These are phyloP conservation scores for Pteruthius melanotis DNA, from an alignment of 2,113 vertebrate species.

Conservation along the genomic window DNA sequence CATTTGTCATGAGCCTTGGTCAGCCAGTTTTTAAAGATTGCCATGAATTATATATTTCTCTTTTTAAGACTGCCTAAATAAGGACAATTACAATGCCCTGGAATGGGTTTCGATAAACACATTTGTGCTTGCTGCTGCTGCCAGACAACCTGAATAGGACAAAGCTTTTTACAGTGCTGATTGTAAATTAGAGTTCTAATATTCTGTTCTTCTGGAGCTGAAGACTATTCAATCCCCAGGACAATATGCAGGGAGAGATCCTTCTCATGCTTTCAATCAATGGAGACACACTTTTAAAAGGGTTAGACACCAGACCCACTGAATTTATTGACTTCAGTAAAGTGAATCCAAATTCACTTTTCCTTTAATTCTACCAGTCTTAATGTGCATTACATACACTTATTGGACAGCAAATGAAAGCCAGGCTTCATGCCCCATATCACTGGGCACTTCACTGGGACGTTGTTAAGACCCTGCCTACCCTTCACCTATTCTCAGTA, in stretches of 20 bases:
- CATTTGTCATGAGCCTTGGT: constrained; percentile 46
- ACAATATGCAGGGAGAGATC: not conserved
- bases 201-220: not conserved
- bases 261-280: not conserved
- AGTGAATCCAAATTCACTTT: not conserved
- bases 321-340: not conserved
- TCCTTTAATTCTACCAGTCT: not conserved
- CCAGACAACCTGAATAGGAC: constrained; percentile 19
- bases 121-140: constrained; percentile 28
- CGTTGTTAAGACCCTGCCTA: not conserved
- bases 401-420: not conserved
- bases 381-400: not conserved
- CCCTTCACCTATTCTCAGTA: not conserved
- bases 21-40: constrained; percentile 39
- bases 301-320: not conserved
- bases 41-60: constrained; percentile 52
- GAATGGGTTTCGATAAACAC: constrained; percentile 35
- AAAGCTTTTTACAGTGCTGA: constrained; percentile 38
- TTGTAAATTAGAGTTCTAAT: constrained; percentile 29
- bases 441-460: not conserved
- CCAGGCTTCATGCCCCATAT: not conserved
- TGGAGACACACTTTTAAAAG: not conserved
- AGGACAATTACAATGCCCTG: constrained; percentile 40
- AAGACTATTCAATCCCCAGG: not conserved
- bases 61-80: constrained; percentile 53